These are phyloP conservation scores for Odiellus spinosus DNA, from an alignment of 2,888 invertebrate species.

Conservation along the genomic window DNA sequence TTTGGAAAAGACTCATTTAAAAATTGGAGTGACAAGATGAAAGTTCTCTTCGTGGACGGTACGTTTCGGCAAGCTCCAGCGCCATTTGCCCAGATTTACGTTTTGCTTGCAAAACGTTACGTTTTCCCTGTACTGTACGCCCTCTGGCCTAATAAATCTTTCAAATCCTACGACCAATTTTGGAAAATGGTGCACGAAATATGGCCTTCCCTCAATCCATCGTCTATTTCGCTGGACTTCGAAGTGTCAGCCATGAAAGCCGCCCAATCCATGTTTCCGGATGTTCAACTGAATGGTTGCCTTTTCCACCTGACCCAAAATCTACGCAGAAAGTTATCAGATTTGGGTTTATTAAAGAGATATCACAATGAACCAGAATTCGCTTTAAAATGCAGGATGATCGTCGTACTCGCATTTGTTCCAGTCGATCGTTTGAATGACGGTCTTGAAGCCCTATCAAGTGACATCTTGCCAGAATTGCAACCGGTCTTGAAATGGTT, in stretches of 20 bases:
- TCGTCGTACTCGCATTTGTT: conserved; percentile 3
- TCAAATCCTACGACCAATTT: background rate
- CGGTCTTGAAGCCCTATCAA: background rate
- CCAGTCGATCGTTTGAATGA: background rate
- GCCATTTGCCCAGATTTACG: conserved; percentile 4
- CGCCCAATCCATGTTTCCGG: background rate
- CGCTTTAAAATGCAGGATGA: conserved; percentile 3
- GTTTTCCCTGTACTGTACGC: conserved; percentile 2
- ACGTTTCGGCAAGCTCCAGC: conserved; percentile 1
- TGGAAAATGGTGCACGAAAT: background rate
- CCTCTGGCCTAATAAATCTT: conserved; percentile 1
- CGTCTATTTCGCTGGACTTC: background rate
- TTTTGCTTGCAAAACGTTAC: background rate
- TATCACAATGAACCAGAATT: conserved; percentile 3
- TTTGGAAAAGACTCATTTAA: too few species aligned
- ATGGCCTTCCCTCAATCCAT: conserved; percentile 1
- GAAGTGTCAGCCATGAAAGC: too few species aligned
- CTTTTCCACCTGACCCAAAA: conserved; percentile 4
- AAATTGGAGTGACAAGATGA: too few species aligned
- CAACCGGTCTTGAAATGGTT: conserved; percentile 7
- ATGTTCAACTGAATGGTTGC: background rate
- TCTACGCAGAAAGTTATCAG: background rate
- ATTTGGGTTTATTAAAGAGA: background rate
- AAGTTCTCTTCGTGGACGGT: conserved; percentile 1
- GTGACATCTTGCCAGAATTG: background rate